phyloP scores from a whole-genome alignment of 2,888 invertebrate genomes.

The Synanthedon vespiformis region DNA sequence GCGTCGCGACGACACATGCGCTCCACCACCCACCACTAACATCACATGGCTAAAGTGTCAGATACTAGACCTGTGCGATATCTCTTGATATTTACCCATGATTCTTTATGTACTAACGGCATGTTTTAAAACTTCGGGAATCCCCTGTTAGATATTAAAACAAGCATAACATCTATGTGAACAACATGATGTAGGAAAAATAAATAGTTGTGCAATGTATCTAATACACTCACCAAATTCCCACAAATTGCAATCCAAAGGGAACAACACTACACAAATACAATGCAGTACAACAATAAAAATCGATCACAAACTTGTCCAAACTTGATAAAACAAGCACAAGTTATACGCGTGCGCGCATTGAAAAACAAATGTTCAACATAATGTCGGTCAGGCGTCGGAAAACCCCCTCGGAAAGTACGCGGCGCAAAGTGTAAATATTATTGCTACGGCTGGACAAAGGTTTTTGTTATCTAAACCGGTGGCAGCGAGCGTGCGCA shows the following conservation, averaged over 20 bases:
- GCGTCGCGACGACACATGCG: conserved; percentile 43
- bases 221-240: conserved; percentile 36
- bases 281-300: conserved; percentile 22
- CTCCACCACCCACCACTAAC: conserved; percentile 14
- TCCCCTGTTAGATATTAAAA: conserved; percentile 5
- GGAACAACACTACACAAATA: conserved; percentile 30
- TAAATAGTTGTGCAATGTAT: conserved; percentile 3
- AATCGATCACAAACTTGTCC: conserved; percentile 45
- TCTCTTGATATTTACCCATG: conserved; percentile 1
- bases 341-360: conserved; percentile 54
- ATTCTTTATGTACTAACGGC: neutral
- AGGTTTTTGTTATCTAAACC: conserved; percentile 68
- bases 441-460: conserved; percentile 65
- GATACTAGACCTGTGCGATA: conserved; percentile 1
- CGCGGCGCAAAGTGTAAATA: conserved; percentile 60
- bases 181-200: neutral
- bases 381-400: conserved; percentile 50
- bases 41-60: conserved; percentile 1
- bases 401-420: conserved; percentile 63
- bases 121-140: neutral
- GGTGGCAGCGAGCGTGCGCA: conserved; percentile 49
- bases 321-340: conserved; percentile 46
- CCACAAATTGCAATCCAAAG: conserved; percentile 59
- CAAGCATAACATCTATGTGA: no score
- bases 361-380: conserved; percentile 54